Base-by-base conservation (phyloP, 2,797 vertebrate species). In the Parauchenoglanis punctatus region DNA sequence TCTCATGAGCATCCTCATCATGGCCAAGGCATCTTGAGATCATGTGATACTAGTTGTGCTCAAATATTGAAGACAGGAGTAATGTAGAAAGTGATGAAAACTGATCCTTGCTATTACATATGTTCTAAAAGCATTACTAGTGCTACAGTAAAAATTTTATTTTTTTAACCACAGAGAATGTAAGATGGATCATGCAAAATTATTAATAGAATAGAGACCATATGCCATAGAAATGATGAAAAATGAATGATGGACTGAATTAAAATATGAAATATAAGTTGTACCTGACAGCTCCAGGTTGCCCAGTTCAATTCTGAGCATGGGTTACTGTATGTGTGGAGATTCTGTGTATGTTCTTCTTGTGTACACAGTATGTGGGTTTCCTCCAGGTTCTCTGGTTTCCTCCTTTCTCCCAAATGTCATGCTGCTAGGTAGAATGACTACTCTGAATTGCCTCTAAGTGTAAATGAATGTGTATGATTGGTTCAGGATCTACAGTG, bases 1-100 rank as follows among this genome's bases (percentile, higher is more conserved):
- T 92, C 97, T 99, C 81, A 99, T 99, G 98, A 99, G 98, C 1
- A 93, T 98, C 91, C 94, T 99, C 89, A 96, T 99, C 90, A 97
- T 98, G 86, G 97, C 97, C 87, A 98, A 98, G 94, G 98, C 98
- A 3, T 95, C 95, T 72, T 98, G 94, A 96, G 88, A 81, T 56
- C 25, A 49, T 11, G 0, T 56, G 23, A 81, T 77, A 15, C 2
- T 8, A 23, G 49, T 25, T 25, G 44, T 25, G 3, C 4, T 5
- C 20, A 54, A 15, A 80, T 49, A n/a, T 76, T 49, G 31, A 81
- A 59, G 56, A 81, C 31, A n/a, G 18, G 3, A 63, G 40, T 61
- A 8, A 63, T 49, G 44, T 49, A 49, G 10, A 49, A 75, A 25
- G 12, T 49, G 11, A n/a, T 12, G 25, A 52, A 52, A 28, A n/a